Evolutionary conservation across 2,797 vertebrate genomes (phyloP), one percentile per base, ranked within the genome.

Genomic region (Monodelphis domestica): DNA sequence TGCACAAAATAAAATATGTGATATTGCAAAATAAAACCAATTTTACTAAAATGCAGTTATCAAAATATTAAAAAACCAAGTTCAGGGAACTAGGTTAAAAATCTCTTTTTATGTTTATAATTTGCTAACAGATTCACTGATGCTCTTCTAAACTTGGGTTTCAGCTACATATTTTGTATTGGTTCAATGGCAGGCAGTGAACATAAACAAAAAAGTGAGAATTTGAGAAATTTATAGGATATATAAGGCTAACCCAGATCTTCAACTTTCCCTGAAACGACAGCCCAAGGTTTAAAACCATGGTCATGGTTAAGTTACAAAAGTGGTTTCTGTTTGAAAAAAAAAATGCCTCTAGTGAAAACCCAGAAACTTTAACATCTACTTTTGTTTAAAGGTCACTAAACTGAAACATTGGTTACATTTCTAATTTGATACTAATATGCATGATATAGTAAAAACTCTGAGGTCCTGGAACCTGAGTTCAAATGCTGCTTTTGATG

Each of bases 331-430:
- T 89, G 21, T 11, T 10, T 29, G 2, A 57, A 52, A 89, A 93
- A 21, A 94, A 2, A 38, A 59, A 50, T 89, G n/a, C 53, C 95
- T 88, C 5, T 93, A n/a, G 94, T 45, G 91, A 29, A 91, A 93
- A 90, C 55, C 1, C 54, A 94, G 57, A 54, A 50, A 2, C 15
- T 89, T 38, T 51, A 12, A 92, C 93, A 63, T 55, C 24, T 9
- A 63, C 84, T 90, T 91, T 90, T 26, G 88, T 51, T 78, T 89
- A 89, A 93, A 84, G 70, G 87, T 92, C 88, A 89, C 30, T 28
- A 91, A 89, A 38, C 53, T 88, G 84, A 38, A 91, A 95, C 92
- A 57, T 78, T 26, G 17, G 54, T 88, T 92, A 93, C 54, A 91
- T 91, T 96, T 93, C 84, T 90, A 96, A 33, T n/a, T 53, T 54